These are phyloP conservation scores for Oligia fasciuncula DNA, from an alignment of 2,888 invertebrate genomes.

Conservation along the genomic window DNA sequence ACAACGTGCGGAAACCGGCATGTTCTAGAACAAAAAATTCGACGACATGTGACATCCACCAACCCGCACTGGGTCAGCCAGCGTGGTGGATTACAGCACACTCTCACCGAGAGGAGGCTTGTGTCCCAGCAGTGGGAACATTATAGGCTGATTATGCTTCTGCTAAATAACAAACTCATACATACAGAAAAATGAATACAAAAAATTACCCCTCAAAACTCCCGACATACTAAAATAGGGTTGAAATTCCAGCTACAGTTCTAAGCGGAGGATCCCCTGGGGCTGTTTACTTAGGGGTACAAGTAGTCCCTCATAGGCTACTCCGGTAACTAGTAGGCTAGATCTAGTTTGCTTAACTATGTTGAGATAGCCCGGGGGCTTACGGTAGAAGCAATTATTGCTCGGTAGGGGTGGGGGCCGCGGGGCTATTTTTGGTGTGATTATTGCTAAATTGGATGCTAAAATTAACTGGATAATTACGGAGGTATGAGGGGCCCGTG, in stretches of 20 bases:
- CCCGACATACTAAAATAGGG: not conserved
- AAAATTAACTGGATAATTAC: not conserved
- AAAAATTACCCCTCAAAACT: too few species aligned
- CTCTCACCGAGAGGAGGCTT: too few species aligned
- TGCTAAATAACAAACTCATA: too few species aligned
- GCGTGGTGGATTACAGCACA: too few species aligned
- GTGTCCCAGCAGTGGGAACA: too few species aligned
- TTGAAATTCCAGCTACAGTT: not conserved
- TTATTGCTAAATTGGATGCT: not conserved
- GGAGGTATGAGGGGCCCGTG: too few species aligned
- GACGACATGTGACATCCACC: too few species aligned
- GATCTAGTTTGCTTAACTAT: constrained; percentile 48
- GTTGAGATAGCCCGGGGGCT: constrained; percentile 32
- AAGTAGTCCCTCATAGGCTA: constrained; percentile 16
- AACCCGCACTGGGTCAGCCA: too few species aligned
- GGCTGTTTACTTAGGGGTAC: constrained; percentile 52
- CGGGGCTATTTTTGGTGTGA: not conserved
- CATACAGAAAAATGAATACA: too few species aligned
- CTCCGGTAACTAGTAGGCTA: constrained; percentile 9
- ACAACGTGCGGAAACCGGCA: too few species aligned
- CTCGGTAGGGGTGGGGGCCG: not conserved
- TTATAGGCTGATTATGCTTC: too few species aligned
- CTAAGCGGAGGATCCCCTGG: constrained; percentile 21
- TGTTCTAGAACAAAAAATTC: too few species aligned
- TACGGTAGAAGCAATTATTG: constrained; percentile 34